phyloP scores from a whole-genome alignment of 2,888 invertebrate species.

The Caenorhabditis wallacei region DNA sequence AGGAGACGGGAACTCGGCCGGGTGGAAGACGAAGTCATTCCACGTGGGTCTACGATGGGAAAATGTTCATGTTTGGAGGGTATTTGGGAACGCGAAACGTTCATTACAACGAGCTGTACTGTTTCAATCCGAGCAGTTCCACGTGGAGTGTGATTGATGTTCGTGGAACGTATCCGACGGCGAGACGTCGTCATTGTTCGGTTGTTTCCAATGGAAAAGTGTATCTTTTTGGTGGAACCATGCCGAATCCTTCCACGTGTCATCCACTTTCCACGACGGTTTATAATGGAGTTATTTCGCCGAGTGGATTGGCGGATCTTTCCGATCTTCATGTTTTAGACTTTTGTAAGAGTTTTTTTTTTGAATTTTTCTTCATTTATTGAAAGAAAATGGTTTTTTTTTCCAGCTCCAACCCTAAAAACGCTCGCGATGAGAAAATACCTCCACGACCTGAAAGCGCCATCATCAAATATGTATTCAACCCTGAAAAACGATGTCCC shows the following conservation, averaged over 20 bases:
- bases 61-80: constrained; percentile 93
- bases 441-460: constrained; percentile 5
- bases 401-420: constrained; percentile 58
- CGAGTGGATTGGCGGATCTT: constrained; percentile 73
- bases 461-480: constrained; percentile 34
- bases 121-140: constrained; percentile 86
- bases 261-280: background rate
- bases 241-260: constrained; percentile 85
- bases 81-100: constrained; percentile 89
- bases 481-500: constrained; percentile 32
- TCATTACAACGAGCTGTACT: constrained; percentile 92
- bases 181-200: constrained; percentile 88
- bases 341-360: constrained; percentile 64
- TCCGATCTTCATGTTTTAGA: constrained; percentile 81
- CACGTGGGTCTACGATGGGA: constrained; percentile 89
- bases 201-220: constrained; percentile 88
- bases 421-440: constrained; percentile 37
- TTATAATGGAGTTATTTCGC: constrained; percentile 14
- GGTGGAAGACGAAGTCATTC: constrained; percentile 93
- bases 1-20: constrained; percentile 86
- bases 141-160: constrained; percentile 86
- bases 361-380: background rate
- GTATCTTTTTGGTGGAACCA: constrained; percentile 94
- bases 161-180: constrained; percentile 81
- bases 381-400: background rate